Percentiles rank a stretch among this genome's conserved stretches.
phyloP scores from a whole-genome alignment of 2,113 vertebrate species.

The Entelurus aequoreus region DNA sequence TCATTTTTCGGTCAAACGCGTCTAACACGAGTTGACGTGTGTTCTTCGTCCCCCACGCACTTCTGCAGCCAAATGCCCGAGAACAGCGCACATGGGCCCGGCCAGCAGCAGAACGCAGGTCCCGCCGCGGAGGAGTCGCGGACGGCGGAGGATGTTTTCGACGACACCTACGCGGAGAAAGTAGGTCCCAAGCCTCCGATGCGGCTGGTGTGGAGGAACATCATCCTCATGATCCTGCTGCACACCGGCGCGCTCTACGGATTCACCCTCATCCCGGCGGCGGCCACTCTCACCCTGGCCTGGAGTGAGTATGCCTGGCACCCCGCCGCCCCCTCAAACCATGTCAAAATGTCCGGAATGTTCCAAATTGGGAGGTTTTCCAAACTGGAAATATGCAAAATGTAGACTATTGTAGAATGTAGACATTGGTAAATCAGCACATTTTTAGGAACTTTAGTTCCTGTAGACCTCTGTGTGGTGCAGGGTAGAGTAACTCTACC shows the following conservation, averaged over 20 bases:
- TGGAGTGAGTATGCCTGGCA: constrained; percentile 82
- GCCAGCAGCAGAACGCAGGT: not conserved
- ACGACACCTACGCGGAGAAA: constrained; percentile 80
- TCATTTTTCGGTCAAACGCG: not conserved
- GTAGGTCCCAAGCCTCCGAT: constrained; percentile 77
- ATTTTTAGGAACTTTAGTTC: no score
- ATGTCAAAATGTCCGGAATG: not conserved
- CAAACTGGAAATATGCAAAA: not conserved
- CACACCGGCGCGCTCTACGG: constrained; percentile 76
- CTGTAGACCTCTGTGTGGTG: no score
- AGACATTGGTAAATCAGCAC: no score
- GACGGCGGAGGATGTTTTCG: constrained; percentile 76
- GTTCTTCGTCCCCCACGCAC: no score
- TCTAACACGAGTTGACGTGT: not conserved
- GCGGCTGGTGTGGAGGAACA: constrained; percentile 88
- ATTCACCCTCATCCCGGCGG: constrained; percentile 68
- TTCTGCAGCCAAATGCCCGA: not conserved
- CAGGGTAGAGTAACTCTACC: no score
- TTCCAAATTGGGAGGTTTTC: not conserved
- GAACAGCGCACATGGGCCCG: not conserved
- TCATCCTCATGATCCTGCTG: constrained; percentile 83
- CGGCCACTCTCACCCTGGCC: constrained; percentile 73
- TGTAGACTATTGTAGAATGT: no score
- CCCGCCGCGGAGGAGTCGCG: not conserved
- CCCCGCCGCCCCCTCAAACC: not conserved